Evolutionary conservation across 2,113 vertebrate species (phyloP).

Genomic region (Alligator sinensis): DNA sequence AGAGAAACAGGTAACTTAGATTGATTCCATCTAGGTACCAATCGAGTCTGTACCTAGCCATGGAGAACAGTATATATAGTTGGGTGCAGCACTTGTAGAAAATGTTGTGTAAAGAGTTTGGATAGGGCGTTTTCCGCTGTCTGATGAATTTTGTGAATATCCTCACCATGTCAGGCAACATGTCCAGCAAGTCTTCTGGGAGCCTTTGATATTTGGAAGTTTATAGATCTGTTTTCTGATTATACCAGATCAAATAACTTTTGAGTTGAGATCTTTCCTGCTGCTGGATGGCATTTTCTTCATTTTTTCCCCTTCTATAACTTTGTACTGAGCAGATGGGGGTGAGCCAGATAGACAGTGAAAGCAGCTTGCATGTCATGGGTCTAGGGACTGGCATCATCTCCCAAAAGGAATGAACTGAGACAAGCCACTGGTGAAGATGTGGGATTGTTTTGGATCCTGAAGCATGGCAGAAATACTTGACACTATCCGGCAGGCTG

Average conservation of each 20-base stretch:
- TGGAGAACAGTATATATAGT: accelerated
- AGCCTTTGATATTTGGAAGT: neutral
- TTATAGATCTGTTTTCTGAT: neutral
- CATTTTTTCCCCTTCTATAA: neutral
- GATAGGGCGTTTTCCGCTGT: neutral
- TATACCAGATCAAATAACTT: accelerated
- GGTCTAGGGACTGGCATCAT: neutral
- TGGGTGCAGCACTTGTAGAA: neutral
- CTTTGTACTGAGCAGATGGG: neutral
- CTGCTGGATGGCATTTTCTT: neutral
- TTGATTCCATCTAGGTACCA: neutral
- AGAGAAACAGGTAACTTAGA: too few relatives aligned
- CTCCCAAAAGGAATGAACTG: neutral
- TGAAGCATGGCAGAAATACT: accelerated
- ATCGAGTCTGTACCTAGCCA: neutral
- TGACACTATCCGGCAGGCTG: neutral
- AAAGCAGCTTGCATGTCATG: neutral
- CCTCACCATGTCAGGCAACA: neutral
- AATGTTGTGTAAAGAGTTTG: neutral
- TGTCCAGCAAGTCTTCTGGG: neutral
- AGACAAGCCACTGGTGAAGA: neutral
- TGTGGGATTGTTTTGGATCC: neutral
- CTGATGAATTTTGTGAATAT: neutral
- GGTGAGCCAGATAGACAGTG: neutral
- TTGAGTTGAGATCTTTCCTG: neutral